These are phyloP conservation scores for Oncorhynchus gorbuscha DNA, from an alignment of 2,113 vertebrate species.

Conservation along the genomic window DNA sequence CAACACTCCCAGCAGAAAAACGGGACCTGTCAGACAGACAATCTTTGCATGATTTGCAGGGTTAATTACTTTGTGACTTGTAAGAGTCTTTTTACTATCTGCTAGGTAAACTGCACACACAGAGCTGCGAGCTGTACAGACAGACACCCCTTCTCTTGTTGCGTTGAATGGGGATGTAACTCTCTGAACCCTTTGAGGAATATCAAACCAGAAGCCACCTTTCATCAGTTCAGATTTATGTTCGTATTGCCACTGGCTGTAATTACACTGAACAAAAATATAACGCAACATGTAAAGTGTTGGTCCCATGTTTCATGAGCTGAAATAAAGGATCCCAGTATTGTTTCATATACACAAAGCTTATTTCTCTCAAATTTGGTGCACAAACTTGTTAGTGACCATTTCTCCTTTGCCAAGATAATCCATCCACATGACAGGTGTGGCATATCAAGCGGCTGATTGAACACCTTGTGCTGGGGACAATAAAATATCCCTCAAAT, in stretches of 20 bases:
- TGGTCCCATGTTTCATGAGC: no score
- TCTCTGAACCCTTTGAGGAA: slow-evolving; percentile 3
- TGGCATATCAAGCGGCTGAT: no score
- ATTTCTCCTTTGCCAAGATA: no score
- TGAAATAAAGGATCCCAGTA: no score
- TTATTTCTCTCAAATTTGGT: no score
- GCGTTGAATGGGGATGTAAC: slow-evolving; percentile 6
- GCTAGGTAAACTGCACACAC: neutral
- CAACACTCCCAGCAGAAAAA: slow-evolving; percentile 22
- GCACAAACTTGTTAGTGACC: no score
- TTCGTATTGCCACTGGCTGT: slow-evolving; percentile 18
- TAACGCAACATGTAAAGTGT: no score
- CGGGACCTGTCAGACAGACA: neutral
- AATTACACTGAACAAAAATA: slow-evolving; percentile 8
- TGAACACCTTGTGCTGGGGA: no score
- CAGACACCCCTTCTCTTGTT: neutral
- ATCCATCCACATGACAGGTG: no score
- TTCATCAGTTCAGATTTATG: slow-evolving; percentile 31
- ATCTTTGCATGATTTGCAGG: slow-evolving; percentile 5
- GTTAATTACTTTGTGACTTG: neutral
- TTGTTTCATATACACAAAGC: no score
- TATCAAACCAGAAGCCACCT: slow-evolving; percentile 1
- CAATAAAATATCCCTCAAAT: no score
- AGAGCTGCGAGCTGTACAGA: neutral
- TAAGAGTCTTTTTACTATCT: slow-evolving; percentile 4